Base-by-base conservation (phyloP, 2,113 vertebrate species). In the Vidua chalybeata region DNA sequence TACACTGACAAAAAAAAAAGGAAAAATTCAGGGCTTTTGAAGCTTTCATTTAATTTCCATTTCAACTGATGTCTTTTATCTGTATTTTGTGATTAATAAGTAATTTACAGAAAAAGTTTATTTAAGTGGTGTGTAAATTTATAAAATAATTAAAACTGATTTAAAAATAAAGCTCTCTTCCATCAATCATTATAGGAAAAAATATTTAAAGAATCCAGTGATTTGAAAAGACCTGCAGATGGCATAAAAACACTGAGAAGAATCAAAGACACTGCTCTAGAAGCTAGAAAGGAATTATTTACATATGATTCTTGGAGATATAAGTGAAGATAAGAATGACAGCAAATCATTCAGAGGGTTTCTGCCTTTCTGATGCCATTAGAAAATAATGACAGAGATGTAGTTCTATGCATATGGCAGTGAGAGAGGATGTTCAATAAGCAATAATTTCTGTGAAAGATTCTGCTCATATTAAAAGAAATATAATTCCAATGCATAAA, bases 171-270 rank as follows among this genome's bases (percentile, higher is more conserved):
- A 55, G 12, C 10, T 87, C 22, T 15, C 11, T 58, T 14, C 10
- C 5, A 71, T 49, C 13, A 84, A 84, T 7, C 11, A 31, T 33
- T 16, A 30, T 26, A 72, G 8, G 17, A 68, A 92, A 88, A 52
- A 79, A 24, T 12, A 61, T 52, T 51, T 73, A 11, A 84, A 58
- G 7, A 43, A 59, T 59, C 67, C 43, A 74, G 15, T 43, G 33
- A 8, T 75, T 84, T 74, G 14, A 81, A 48, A 28, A 85, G 82
- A 59, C 77, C 87, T 96, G 79, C 69, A 96, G 82, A 72, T 94
- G 93, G 87, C 91, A 96, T 86, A 83, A 86, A 97, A 79, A 79
- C 68, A 73, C 62, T 55, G 28, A 85, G 35, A 83, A 83, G 58
- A 33, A 45, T 90, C 71, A 75, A 78, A 84, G 7, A 39, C 6